Percentiles rank a stretch among this genome's conserved stretches.
Conservation (phyloP, 1,140 invertebrate genomes). For the Anadara kagoshimensis region DNA sequence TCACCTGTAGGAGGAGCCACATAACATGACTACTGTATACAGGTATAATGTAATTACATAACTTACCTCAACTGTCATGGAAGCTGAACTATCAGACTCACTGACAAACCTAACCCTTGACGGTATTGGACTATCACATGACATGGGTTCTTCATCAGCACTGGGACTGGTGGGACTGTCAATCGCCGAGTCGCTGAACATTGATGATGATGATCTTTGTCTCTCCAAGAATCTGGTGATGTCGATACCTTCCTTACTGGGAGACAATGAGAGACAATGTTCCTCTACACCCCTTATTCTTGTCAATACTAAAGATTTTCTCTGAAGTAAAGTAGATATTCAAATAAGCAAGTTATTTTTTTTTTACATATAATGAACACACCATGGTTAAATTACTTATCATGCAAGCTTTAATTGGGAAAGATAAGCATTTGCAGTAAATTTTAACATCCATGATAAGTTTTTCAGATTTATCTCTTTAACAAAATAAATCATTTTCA, state of each 20-base stretch:
- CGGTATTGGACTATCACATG: constrained; percentile 38
- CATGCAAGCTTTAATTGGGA: no score
- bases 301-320: constrained; percentile 58
- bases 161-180: constrained; percentile 32
- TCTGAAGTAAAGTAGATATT: no score
- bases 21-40: no score
- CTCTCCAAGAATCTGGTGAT: constrained; percentile 60
- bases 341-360: no score
- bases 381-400: no score
- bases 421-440: no score
- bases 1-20: no score
- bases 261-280: constrained; percentile 67
- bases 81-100: constrained; percentile 60
- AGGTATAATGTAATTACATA: neutral
- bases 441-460: no score
- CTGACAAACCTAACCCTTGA: constrained; percentile 54
- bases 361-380: no score
- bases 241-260: constrained; percentile 57
- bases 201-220: constrained; percentile 55
- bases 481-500: no score
- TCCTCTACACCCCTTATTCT: constrained; percentile 73
- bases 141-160: constrained; percentile 66
- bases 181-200: constrained; percentile 38
- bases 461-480: no score
- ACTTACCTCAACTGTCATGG: constrained; percentile 39